A percentile compares a stretch with the other conserved stretches of the same genome.
These are phyloP conservation scores for Lepas anatifera DNA, from an alignment of 2,888 invertebrate species.

Conservation along the genomic window DNA sequence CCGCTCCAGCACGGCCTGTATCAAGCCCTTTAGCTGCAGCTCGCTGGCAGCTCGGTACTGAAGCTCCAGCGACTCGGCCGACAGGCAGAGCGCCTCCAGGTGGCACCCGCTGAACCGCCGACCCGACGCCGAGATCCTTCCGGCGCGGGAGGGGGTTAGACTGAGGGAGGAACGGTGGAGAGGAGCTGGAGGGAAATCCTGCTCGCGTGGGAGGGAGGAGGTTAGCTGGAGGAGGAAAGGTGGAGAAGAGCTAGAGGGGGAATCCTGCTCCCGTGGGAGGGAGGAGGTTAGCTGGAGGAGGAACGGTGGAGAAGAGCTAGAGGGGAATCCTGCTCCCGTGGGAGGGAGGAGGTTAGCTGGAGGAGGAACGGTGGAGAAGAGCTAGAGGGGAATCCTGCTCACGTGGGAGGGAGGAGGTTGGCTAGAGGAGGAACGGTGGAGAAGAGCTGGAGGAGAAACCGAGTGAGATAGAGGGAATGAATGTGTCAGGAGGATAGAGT, in stretches of 20 bases:
- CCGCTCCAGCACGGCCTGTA: background rate
- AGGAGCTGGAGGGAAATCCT: background rate
- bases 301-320: background rate
- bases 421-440: too few species aligned
- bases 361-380: too few species aligned
- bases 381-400: too few species aligned
- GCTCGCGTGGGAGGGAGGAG: background rate
- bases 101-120: background rate
- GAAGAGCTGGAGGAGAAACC: too few species aligned
- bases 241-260: background rate
- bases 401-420: too few species aligned
- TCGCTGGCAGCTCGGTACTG: slow-evolving; percentile 1
- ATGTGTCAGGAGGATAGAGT: too few species aligned
- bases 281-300: background rate
- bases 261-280: background rate
- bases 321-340: background rate
- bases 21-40: background rate
- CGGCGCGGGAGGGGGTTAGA: background rate
- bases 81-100: background rate
- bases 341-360: too few species aligned
- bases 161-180: background rate
- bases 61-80: background rate
- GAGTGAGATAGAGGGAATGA: too few species aligned
- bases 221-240: background rate
- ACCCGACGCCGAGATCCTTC: background rate